These are phyloP conservation scores for Myoxocephalus aenaeus DNA, from an alignment of 2,797 vertebrate genomes.

Conservation along the genomic window DNA sequence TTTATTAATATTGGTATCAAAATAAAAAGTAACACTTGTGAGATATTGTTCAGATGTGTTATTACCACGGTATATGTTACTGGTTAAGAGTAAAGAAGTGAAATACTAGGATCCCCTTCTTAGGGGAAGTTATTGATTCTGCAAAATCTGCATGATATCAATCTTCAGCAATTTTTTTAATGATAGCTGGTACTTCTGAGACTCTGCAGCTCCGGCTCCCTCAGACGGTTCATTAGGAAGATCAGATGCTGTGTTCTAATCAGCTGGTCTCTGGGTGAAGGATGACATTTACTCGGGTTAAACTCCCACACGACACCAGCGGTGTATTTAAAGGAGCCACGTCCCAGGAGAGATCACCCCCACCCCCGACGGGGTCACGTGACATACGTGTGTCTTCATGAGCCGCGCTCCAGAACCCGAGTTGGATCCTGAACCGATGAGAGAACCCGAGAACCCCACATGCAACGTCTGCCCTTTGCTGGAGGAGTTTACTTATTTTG, in stretches of 20 bases:
- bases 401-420: constrained; percentile 10
- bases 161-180: background rate
- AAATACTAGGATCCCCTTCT: too few species aligned
- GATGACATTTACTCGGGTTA: constrained; percentile 61
- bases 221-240: constrained; percentile 29
- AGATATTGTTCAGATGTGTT: too few species aligned
- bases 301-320: too few species aligned
- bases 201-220: too few species aligned
- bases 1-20: too few species aligned
- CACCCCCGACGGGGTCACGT: constrained; percentile 16
- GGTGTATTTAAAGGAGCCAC: constrained; percentile 49
- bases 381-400: constrained; percentile 45
- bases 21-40: too few species aligned
- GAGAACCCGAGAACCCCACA: background rate
- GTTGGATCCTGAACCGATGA: constrained; percentile 14
- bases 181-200: background rate
- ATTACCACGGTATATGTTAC: too few species aligned
- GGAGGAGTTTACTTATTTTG: background rate
- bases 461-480: background rate
- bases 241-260: constrained; percentile 37
- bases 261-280: constrained; percentile 38
- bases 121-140: too few species aligned
- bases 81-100: too few species aligned
- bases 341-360: constrained; percentile 14
- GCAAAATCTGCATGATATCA: background rate